Evolutionary conservation across 2,113 vertebrate species (phyloP).

Genomic region (Monopterus albus): DNA sequence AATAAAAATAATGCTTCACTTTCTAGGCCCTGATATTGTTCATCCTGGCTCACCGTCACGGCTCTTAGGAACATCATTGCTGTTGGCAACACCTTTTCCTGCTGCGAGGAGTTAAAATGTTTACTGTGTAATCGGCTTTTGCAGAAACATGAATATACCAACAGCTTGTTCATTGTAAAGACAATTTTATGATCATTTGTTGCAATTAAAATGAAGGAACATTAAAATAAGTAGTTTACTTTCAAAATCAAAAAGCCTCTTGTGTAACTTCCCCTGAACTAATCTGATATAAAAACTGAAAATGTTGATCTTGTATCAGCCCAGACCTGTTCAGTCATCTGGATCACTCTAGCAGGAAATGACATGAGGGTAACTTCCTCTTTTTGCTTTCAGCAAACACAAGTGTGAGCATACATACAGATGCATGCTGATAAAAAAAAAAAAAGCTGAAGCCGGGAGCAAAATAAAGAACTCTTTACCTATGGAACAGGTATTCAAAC

Average conservation of each 20-base stretch:
- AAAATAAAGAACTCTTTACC: slow-evolving; percentile 7
- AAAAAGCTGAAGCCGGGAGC: slow-evolving; percentile 1
- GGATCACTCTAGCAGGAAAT: slow-evolving; percentile 33
- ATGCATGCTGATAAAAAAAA: background rate
- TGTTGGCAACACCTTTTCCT: background rate
- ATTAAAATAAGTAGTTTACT: too few species aligned
- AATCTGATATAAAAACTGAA: background rate
- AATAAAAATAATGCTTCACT: background rate
- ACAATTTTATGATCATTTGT: background rate
- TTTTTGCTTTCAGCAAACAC: slow-evolving; percentile 14
- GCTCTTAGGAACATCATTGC: background rate
- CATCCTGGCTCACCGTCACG: background rate
- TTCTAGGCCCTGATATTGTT: too few species aligned
- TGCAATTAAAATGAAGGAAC: too few species aligned
- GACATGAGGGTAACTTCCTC: slow-evolving; percentile 23
- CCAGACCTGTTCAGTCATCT: slow-evolving; percentile 19
- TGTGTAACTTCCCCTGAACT: background rate
- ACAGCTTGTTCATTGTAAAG: background rate
- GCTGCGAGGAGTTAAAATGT: background rate
- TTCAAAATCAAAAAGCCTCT: background rate
- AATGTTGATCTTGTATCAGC: background rate
- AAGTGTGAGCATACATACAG: background rate
- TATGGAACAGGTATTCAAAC: slow-evolving; percentile 51
- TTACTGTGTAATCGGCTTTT: background rate
- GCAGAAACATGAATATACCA: background rate